Base-by-base conservation (phyloP, 2,888 invertebrate genomes). In the Megalurothrips usitatus region DNA sequence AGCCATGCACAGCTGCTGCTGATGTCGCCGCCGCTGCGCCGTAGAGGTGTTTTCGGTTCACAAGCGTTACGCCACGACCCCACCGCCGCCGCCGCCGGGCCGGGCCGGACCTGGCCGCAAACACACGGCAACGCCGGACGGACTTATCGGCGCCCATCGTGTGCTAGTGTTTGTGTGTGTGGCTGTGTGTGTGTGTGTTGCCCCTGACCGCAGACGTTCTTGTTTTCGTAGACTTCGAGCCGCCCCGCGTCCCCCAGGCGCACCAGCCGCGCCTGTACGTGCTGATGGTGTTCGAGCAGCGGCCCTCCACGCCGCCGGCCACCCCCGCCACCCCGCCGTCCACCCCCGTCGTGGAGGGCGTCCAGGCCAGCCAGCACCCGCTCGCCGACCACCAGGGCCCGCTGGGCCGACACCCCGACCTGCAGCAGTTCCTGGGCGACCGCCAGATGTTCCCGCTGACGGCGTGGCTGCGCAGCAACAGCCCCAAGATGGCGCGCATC, bases 401-500 rank as follows among this genome's bases (percentile, higher is more conserved):
- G 68, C 68, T 75, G 68, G 68, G 68, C 68, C 68, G 68, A 1
- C 68, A 75, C 68, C 68, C 68, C 23, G 68, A 75, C 68, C 68
- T 75, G 23, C 68, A 75, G 68, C 68, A 75, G 68, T 75, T 75
- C 68, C 23, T 75, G 23, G 26, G 68, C 68, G 68, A 75, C 68
- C 68, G 68, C 11, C 12, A 23, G 23, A 23, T n/a, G 23, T 75
- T 75, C 68, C 68, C 68, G 68, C 68, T 75, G 11, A 75, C 68
- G 23, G n/a, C 68, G 26, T 75, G 68, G 68, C 68, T 75, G 68
- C 68, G 68, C 68, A 75, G 68, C 68, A 75, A 75, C 68, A 75
- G 68, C 68, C 68, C 68, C 68, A 75, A 75, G 68, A 75, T 75
- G 68, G 68, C 68, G 68, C 68, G 68, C 68, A 75, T 75, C 68